phyloP scores from a whole-genome alignment of 2,113 vertebrate species.

The Mus spicilegus region DNA sequence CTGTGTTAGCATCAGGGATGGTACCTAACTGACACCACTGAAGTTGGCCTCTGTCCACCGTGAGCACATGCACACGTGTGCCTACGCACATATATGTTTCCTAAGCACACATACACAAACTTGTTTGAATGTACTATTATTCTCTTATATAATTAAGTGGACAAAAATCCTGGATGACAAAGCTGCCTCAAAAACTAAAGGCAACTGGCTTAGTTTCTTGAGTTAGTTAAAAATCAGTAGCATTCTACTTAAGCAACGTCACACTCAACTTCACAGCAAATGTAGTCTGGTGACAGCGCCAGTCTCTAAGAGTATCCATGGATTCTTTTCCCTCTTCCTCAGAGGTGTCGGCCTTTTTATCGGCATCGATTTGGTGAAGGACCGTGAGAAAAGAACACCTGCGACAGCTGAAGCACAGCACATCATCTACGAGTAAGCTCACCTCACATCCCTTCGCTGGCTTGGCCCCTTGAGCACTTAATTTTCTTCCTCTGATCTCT shows the following conservation, averaged over 20 bases:
- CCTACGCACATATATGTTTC: not conserved
- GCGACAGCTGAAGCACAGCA: conserved; percentile 97
- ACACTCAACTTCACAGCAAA: not conserved
- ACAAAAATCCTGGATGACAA: not conserved
- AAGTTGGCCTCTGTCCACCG: not conserved
- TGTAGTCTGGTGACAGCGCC: not conserved
- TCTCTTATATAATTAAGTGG: not conserved
- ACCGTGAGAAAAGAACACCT: conserved; percentile 90
- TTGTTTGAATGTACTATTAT: not conserved
- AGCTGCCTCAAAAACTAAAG: not conserved
- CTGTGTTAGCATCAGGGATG: not conserved
- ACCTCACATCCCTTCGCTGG: not conserved
- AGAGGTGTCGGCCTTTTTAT: conserved; percentile 95
- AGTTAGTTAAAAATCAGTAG: not conserved
- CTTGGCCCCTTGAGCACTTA: not conserved
- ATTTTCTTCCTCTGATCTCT: not conserved
- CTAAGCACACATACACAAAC: not conserved
- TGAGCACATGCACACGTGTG: not conserved
- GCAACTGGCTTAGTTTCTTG: not conserved
- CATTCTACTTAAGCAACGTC: not conserved
- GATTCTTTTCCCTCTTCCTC: not conserved
- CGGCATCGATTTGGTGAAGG: conserved; percentile 95
- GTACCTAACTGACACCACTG: not conserved
- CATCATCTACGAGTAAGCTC: conserved; percentile 90
- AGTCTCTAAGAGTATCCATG: not conserved